These are phyloP conservation scores for Colletes gigas DNA, from an alignment of 1,140 invertebrate genomes.

Conservation along the genomic window DNA sequence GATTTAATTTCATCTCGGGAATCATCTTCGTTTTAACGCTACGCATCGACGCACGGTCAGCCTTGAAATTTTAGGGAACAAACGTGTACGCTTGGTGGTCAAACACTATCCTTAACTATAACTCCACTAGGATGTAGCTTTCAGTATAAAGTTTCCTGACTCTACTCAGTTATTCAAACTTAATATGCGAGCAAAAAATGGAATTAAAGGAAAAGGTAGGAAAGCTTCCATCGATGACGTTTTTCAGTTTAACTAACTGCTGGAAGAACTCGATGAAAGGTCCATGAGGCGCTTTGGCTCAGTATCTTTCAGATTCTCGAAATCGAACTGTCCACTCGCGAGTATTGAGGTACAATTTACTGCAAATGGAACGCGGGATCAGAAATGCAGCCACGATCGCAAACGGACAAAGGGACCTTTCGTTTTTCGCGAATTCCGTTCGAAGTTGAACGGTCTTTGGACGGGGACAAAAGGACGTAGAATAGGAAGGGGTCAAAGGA, in stretches of 20 bases:
- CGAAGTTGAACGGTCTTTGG: background rate
- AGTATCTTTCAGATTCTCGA: background rate
- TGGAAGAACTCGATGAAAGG: background rate
- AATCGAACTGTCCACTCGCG: conserved; percentile 1
- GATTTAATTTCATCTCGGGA: too few species aligned
- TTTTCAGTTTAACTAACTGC: too few species aligned
- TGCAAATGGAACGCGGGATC: conserved; percentile 17
- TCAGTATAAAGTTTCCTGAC: too few species aligned
- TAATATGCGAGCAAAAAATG: background rate
- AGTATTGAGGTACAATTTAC: background rate
- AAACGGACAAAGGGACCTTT: background rate
- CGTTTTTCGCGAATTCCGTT: background rate
- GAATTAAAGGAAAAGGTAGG: too few species aligned
- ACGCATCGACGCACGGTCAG: too few species aligned
- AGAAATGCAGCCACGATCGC: background rate
- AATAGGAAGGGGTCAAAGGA: background rate
- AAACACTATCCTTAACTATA: too few species aligned
- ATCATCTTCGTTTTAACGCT: background rate
- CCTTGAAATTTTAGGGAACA: too few species aligned
- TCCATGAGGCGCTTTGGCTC: background rate
- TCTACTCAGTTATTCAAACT: too few species aligned
- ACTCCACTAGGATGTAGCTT: too few species aligned
- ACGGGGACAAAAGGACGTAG: too few species aligned
- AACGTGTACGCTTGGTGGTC: too few species aligned
- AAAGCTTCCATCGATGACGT: too few species aligned